These are phyloP conservation scores for Antrozous pallidus DNA, from an alignment of 2,797 vertebrate species.

Conservation along the genomic window DNA sequence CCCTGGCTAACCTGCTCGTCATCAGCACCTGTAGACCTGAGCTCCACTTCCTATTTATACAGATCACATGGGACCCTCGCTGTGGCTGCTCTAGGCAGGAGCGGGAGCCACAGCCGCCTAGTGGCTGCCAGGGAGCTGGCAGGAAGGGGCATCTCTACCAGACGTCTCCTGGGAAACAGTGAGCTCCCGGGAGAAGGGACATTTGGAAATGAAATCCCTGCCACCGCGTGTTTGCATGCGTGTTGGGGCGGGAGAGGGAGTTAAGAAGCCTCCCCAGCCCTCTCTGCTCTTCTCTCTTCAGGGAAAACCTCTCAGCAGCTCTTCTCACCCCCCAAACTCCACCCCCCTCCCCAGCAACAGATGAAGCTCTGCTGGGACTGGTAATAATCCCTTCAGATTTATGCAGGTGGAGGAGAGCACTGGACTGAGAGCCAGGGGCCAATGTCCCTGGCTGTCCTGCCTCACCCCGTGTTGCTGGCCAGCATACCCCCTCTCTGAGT, in stretches of 20 bases:
- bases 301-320: conserved; percentile 6
- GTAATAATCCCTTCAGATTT: not conserved
- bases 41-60: conserved; percentile 46
- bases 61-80: conserved; percentile 25
- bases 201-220: conserved; percentile 58
- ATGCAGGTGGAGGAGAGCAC: not conserved
- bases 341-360: not conserved
- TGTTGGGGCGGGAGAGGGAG: not conserved
- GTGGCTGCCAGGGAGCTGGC: conserved; percentile 65
- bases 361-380: not conserved
- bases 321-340: not conserved
- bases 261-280: not conserved
- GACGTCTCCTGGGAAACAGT: conserved; percentile 63
- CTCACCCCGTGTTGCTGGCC: not conserved
- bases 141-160: conserved; percentile 58
- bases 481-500: not conserved
- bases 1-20: not conserved
- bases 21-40: not conserved
- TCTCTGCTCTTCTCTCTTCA: not conserved
- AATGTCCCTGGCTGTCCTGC: not conserved
- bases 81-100: conserved; percentile 64
- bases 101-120: conserved; percentile 69
- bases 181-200: conserved; percentile 42
- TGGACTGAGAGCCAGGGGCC: not conserved
- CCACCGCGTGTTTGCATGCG: not conserved